Evolutionary conservation across 2,113 vertebrate species (phyloP).

Genomic region (Indicator indicator): DNA sequence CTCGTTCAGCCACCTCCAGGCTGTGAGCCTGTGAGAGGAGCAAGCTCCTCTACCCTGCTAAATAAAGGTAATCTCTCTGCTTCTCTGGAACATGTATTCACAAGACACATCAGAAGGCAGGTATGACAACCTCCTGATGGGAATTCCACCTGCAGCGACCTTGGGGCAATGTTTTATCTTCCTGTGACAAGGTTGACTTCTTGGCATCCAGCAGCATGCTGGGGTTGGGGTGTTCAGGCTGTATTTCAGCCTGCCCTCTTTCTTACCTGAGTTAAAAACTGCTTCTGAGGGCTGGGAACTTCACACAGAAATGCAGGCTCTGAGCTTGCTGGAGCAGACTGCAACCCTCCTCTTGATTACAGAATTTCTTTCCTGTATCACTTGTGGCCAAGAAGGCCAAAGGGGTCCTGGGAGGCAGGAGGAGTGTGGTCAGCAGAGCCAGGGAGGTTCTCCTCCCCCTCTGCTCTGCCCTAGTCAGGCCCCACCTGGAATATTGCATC

Average conservation of each 20-base stretch:
- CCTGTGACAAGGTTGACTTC: slow-evolving; percentile 68
- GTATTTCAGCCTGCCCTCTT: slow-evolving; percentile 23
- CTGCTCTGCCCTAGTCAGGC: too few species aligned
- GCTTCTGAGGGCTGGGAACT: background rate
- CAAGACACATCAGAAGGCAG: slow-evolving; percentile 66
- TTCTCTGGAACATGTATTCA: slow-evolving; percentile 68
- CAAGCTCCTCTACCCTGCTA: background rate
- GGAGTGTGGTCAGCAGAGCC: too few species aligned
- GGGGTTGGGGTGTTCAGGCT: slow-evolving; percentile 18
- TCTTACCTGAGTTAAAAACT: background rate
- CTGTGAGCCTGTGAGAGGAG: background rate
- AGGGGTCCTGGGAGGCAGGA: too few species aligned
- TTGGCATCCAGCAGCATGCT: slow-evolving; percentile 20
- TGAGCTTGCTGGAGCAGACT: background rate
- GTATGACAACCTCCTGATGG: slow-evolving; percentile 66
- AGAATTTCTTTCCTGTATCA: background rate
- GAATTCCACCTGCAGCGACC: slow-evolving; percentile 72
- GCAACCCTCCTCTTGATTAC: background rate
- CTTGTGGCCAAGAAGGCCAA: background rate
- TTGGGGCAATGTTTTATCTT: slow-evolving; percentile 73
- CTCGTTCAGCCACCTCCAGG: background rate
- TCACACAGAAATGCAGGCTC: background rate
- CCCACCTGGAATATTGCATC: too few species aligned
- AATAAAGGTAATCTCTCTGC: background rate
- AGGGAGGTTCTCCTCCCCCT: too few species aligned